Evolutionary conservation across 1,140 invertebrate species (phyloP).

Genomic region (Rhopalosiphum padi): DNA sequence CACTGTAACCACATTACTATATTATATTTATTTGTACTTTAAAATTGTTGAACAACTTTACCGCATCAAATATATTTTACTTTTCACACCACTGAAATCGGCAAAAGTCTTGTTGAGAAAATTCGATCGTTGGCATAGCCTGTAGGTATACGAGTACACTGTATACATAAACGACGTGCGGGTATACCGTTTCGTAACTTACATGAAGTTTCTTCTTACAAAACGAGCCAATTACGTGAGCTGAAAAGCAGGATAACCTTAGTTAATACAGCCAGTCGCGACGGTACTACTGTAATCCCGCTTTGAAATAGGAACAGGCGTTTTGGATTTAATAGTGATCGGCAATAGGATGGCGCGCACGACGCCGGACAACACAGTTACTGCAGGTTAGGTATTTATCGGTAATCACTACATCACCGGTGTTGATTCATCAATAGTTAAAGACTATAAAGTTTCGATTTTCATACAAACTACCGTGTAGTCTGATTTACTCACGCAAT

Average conservation of each 20-base stretch:
- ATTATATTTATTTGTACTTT: background rate
- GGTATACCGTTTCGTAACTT: background rate
- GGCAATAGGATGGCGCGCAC: background rate
- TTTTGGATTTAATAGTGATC: constrained; percentile 47
- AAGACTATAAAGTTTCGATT: background rate
- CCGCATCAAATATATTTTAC: background rate
- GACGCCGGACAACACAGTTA: background rate
- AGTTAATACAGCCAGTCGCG: background rate
- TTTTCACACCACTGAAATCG: background rate
- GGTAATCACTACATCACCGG: background rate
- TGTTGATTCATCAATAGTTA: background rate
- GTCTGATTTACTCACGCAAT: too few relatives aligned
- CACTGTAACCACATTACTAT: background rate
- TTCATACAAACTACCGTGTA: background rate
- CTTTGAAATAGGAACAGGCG: constrained; percentile 49
- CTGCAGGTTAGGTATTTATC: background rate
- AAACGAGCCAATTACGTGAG: constrained; percentile 46
- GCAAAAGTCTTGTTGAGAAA: background rate
- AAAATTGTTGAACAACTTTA: background rate
- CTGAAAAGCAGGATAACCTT: constrained; percentile 16
- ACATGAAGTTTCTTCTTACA: constrained; percentile 27
- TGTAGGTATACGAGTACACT: too few relatives aligned
- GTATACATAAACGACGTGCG: background rate
- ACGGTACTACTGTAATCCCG: background rate
- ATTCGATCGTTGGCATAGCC: background rate